A percentile compares a stretch with the other conserved stretches of the same genome.
These are phyloP conservation scores for Liodrosophila aerea DNA, from an alignment of 2,888 invertebrate species.

Conservation along the genomic window DNA sequence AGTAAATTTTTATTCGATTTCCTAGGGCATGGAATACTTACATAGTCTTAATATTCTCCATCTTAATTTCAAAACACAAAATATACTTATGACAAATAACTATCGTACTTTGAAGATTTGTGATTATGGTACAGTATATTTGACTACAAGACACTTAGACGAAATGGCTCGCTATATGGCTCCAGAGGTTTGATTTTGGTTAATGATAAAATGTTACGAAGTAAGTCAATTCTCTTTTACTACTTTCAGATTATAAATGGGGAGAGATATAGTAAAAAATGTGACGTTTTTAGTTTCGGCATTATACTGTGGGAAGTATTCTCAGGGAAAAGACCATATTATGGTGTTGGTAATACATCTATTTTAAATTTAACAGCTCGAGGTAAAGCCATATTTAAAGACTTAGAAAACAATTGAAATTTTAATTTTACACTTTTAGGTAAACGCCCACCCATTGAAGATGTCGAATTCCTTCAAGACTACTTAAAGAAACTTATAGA, in stretches of 20 bases:
- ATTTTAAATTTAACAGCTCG: no score
- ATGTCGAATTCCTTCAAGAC: no score
- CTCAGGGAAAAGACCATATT: constrained; percentile 4
- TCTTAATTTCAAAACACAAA: constrained; percentile 18
- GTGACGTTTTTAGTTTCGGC: neutral
- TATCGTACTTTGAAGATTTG: constrained; percentile 11
- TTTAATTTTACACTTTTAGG: no score
- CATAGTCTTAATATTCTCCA: constrained; percentile 8
- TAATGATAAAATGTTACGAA: neutral
- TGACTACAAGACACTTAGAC: no score
- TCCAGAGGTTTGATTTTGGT: constrained; percentile 20
- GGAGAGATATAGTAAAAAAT: neutral
- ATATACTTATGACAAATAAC: constrained; percentile 12
- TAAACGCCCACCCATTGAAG: no score
- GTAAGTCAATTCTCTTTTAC: no score
- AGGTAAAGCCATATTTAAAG: no score
- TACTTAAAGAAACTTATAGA: no score
- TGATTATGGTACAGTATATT: constrained; percentile 20
- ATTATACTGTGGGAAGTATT: neutral
- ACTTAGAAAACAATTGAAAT: no score
- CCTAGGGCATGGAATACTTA: constrained; percentile 14
- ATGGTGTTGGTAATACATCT: neutral
- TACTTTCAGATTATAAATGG: constrained; percentile 29
- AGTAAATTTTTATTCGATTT: neutral
- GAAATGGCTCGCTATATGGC: constrained; percentile 18